Percentiles rank a stretch among this genome's conserved stretches.
phyloP scores from a whole-genome alignment of 2,113 vertebrate genomes.

The Forbesichthys agassizii region DNA sequence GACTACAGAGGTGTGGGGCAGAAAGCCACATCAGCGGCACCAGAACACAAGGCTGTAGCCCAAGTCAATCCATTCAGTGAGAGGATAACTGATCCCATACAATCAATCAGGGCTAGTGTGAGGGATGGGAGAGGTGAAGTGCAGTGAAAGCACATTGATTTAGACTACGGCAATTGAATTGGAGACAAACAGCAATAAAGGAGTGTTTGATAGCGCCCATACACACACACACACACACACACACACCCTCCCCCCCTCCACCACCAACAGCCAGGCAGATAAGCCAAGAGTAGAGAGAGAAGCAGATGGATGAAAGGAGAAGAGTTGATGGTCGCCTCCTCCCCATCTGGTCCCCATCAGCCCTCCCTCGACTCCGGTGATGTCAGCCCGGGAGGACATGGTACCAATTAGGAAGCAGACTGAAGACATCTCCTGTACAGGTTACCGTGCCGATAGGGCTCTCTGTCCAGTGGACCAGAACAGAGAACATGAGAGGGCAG shows the following conservation, averaged over 20 bases:
- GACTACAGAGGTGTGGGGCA: slow-evolving; percentile 39
- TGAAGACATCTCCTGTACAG: slow-evolving; percentile 49
- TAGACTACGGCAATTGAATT: slow-evolving; percentile 31
- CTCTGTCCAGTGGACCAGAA: slow-evolving; percentile 22
- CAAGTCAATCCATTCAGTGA: slow-evolving; percentile 39
- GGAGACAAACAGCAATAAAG: slow-evolving; percentile 48
- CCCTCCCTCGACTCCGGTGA: slow-evolving; percentile 55
- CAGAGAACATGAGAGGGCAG: not conserved
- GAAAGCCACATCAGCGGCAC: slow-evolving; percentile 41
- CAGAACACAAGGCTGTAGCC: slow-evolving; percentile 25
- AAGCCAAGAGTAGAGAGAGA: slow-evolving; percentile 48
- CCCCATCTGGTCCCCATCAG: slow-evolving; percentile 69
- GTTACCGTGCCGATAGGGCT: slow-evolving; percentile 16
- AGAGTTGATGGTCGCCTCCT: slow-evolving; percentile 39
- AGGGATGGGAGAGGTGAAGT: slow-evolving; percentile 36
- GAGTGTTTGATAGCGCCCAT: slow-evolving; percentile 12
- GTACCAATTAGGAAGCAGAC: slow-evolving; percentile 65
- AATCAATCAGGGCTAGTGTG: slow-evolving; percentile 39
- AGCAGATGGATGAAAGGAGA: slow-evolving; percentile 44
- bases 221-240: not conserved
- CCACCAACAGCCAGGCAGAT: slow-evolving; percentile 29
- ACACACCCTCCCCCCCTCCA: not conserved
- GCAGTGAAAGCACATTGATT: slow-evolving; percentile 56
- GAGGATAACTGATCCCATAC: slow-evolving; percentile 38
- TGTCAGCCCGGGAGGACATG: slow-evolving; percentile 64